Base-by-base conservation (phyloP, 2,888 invertebrate genomes). In the Meiosimyza platycephala region DNA sequence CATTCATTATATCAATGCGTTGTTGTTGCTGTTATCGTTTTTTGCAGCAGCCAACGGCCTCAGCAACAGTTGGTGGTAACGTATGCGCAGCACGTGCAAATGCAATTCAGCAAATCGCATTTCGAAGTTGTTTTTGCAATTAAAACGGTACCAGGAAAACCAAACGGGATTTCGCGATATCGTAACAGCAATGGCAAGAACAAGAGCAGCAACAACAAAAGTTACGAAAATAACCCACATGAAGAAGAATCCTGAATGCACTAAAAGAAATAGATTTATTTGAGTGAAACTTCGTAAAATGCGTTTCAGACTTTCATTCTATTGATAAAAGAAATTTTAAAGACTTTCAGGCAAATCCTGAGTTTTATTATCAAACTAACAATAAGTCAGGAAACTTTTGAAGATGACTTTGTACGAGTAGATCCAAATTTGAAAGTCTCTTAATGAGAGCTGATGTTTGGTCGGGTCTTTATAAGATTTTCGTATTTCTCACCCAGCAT, bases 11-110 rank as follows among this genome's bases (percentile, higher is more conserved):
- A 54, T 65, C 65, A 60, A 18, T 66, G 60, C 72, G 59, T 60
- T 66, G 66, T 60, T 33, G 66, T 66, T 18, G 47, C 22, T 9
- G 54, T 16, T 15, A 40, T 33, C 48, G n/a, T 57, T 51, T n/a
- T 64, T 16, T 18, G 57, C 57, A 12, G 16, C 62, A 48, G 16
- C 62, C 15, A 48, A n/a, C 59, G 59, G 59, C 28, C 28, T 18
- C 59, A 22, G 66, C 60, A 72, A 50, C 66, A 55, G 72, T 72
- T 54, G 66, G 66, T 66, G 66, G 72, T 68, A 71, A 71, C 65
- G 62, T 68, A 64, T 64, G 68, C 68, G 55, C 72, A 73, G 72
- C 72, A 73, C 72, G 72, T 65, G 72, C 67, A 69, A 73, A 63
- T 59, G 64, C 69, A 69, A 73, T 62, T 69, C 62, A 51, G 40